Conservation (phyloP, 2,888 invertebrate species). For the Platycheirus albimanus region DNA sequence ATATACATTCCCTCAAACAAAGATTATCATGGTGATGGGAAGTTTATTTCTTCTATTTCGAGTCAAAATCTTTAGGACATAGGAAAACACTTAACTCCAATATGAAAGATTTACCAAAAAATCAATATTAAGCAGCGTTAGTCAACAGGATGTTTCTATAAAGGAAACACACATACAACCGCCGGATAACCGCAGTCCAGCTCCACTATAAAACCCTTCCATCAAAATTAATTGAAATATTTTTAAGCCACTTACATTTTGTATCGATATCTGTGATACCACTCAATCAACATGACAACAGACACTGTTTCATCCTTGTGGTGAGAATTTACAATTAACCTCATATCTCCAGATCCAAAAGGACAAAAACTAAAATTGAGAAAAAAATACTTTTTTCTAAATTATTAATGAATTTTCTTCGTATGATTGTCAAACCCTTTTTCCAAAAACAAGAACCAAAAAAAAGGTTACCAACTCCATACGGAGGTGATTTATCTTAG, state of each 20-base stretch:
- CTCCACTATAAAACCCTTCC: too few relatives aligned
- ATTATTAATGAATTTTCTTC: conserved; percentile 70
- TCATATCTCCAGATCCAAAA: conserved; percentile 14
- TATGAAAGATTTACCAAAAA: too few relatives aligned
- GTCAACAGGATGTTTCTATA: too few relatives aligned
- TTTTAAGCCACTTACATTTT: conserved; percentile 52
- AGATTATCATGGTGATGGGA: too few relatives aligned
- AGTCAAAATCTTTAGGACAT: too few relatives aligned
- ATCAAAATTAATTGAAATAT: conserved; percentile 67
- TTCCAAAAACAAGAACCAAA: conserved; percentile 9
- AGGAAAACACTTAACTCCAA: too few relatives aligned
- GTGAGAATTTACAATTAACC: conserved; percentile 61
- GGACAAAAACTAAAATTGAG: conserved; percentile 14
- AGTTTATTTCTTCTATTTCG: too few relatives aligned
- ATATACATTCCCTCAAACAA: too few relatives aligned
- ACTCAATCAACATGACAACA: conserved; percentile 71
- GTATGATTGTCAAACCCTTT: conserved; percentile 66
- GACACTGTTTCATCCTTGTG: conserved; percentile 44
- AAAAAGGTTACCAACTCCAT: conserved; percentile 13
- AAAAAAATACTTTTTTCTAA: conserved; percentile 48
- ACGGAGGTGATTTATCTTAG: conserved; percentile 65
- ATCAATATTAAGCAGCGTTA: too few relatives aligned
- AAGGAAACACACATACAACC: too few relatives aligned
- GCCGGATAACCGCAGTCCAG: too few relatives aligned
- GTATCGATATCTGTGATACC: conserved; percentile 59